phyloP scores from a whole-genome alignment of 53 echinoderm and acorn worm genomes.

The Luidia sarsii region DNA sequence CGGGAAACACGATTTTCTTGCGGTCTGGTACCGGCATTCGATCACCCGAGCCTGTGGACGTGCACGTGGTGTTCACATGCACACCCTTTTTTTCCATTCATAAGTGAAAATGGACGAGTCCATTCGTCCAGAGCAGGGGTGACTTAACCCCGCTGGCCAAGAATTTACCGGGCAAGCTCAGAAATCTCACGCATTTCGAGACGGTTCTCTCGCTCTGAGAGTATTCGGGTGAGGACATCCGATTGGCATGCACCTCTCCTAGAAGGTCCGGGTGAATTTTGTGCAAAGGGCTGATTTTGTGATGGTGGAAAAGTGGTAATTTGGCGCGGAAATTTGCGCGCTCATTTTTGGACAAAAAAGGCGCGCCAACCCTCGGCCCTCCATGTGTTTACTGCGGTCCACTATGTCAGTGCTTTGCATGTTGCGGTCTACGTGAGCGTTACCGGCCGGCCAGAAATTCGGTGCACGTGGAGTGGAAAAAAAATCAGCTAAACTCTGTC shows the following conservation, averaged over 20 bases:
- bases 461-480: too few relatives aligned
- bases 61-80: conserved; percentile 45
- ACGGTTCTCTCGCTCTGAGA: too few relatives aligned
- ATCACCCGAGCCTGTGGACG: background rate
- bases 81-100: conserved; percentile 27
- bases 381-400: conserved; percentile 1
- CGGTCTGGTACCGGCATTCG: background rate
- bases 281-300: background rate
- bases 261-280: too few relatives aligned
- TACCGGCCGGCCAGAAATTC: too few relatives aligned
- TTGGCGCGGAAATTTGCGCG: conserved; percentile 35
- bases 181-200: too few relatives aligned
- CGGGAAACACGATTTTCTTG: too few relatives aligned
- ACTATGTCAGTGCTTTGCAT: background rate
- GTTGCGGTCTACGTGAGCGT: background rate
- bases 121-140: background rate
- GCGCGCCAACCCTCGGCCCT: conserved; percentile 16
- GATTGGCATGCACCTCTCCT: too few relatives aligned
- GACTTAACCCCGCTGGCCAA: too few relatives aligned
- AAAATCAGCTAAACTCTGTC: too few relatives aligned
- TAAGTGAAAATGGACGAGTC: conserved; percentile 34
- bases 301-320: background rate
- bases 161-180: too few relatives aligned
- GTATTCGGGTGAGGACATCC: too few relatives aligned
- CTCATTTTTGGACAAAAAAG: conserved; percentile 1